phyloP scores from a whole-genome alignment of 1,140 invertebrate species.

The Alviniconcha marisindica region DNA sequence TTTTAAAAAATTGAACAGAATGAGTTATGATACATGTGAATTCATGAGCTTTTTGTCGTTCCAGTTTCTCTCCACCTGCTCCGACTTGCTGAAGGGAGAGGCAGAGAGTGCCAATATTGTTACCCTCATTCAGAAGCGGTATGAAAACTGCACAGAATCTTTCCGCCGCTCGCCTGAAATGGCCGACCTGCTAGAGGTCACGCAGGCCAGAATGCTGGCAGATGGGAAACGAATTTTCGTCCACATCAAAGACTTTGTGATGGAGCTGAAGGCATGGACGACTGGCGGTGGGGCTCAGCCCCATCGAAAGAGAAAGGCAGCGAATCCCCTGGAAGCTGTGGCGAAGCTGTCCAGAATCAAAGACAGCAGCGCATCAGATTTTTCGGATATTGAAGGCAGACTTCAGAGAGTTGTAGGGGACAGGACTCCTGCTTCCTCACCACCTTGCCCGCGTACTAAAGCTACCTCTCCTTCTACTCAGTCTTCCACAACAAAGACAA shows the following conservation, averaged over 20 bases:
- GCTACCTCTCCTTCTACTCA: too few relatives aligned
- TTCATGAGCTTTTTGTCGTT: slow-evolving; percentile 52
- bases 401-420: slow-evolving; percentile 4
- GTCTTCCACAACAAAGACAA: too few relatives aligned
- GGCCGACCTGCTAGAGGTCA: slow-evolving; percentile 45
- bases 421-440: not conserved
- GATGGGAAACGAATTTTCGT: slow-evolving; percentile 58
- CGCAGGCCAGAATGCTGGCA: slow-evolving; percentile 52
- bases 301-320: slow-evolving; percentile 11
- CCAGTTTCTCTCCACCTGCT: slow-evolving; percentile 62
- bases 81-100: slow-evolving; percentile 48
- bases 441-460: not conserved
- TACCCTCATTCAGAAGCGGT: slow-evolving; percentile 56
- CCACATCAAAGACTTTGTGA: slow-evolving; percentile 62
- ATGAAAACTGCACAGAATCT: slow-evolving; percentile 49
- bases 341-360: slow-evolving; percentile 12
- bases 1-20: too few relatives aligned
- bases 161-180: slow-evolving; percentile 57
- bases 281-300: not conserved
- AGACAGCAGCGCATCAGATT: slow-evolving; percentile 20
- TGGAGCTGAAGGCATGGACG: slow-evolving; percentile 56
- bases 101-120: slow-evolving; percentile 55
- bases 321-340: not conserved
- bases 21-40: too few relatives aligned
- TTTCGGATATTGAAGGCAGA: not conserved